Evolutionary conservation across 2,888 invertebrate species (phyloP).

Genomic region (Machimus atricapillus): DNA sequence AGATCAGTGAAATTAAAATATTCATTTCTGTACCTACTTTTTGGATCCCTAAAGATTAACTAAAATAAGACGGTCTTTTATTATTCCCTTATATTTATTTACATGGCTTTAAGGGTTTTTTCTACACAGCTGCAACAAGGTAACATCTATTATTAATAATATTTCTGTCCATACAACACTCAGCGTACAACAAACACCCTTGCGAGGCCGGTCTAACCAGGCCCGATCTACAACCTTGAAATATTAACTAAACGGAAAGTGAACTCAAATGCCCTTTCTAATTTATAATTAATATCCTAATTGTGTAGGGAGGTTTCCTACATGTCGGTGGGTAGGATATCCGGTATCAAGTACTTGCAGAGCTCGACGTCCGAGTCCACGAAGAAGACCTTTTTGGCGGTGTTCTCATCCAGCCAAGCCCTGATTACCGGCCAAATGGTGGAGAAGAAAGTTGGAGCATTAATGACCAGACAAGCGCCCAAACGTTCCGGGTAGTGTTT

Average conservation of each 20-base stretch:
- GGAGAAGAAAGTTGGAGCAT: slow-evolving; percentile 76
- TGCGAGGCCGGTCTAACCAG: background rate
- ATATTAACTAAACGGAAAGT: background rate
- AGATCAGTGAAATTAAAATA: too few species aligned
- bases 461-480: slow-evolving; percentile 77
- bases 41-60: background rate
- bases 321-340: slow-evolving; percentile 76
- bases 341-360: slow-evolving; percentile 78
- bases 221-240: background rate
- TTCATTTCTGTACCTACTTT: too few species aligned
- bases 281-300: background rate
- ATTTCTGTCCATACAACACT: background rate
- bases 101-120: background rate
- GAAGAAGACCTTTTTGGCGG: slow-evolving; percentile 78
- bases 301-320: slow-evolving; percentile 55
- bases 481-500: slow-evolving; percentile 81
- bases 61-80: background rate
- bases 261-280: background rate
- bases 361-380: slow-evolving; percentile 74
- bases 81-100: background rate
- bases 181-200: background rate
- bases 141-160: background rate
- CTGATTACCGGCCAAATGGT: slow-evolving; percentile 81
- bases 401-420: slow-evolving; percentile 80
- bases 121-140: background rate